Evolutionary conservation across 2,888 invertebrate genomes (phyloP).

Genomic region (Chamaedrilus cognettii): DNA sequence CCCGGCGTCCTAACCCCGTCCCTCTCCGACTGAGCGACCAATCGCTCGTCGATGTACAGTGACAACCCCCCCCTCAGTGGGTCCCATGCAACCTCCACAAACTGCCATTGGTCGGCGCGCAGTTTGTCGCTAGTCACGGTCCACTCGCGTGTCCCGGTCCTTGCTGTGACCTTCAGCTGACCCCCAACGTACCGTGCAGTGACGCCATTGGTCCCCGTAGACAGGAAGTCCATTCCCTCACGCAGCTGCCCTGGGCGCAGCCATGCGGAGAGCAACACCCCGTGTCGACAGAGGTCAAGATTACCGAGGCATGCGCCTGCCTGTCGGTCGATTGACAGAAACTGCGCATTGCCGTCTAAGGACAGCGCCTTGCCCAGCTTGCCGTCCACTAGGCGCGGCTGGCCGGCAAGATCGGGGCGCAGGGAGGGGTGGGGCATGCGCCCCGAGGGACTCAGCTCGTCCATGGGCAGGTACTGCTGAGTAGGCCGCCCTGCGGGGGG

Average conservation of each 20-base stretch:
- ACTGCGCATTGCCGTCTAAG: slow-evolving; percentile 47
- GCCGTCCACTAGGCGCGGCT: slow-evolving; percentile 44
- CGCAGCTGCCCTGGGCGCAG: slow-evolving; percentile 30
- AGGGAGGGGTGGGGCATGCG: slow-evolving; percentile 37
- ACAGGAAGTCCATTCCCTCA: slow-evolving; percentile 46
- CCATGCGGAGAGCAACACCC: slow-evolving; percentile 34
- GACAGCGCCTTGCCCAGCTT: slow-evolving; percentile 46
- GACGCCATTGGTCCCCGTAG: slow-evolving; percentile 52
- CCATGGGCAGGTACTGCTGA: slow-evolving; percentile 45
- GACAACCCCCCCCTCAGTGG: slow-evolving; percentile 42
- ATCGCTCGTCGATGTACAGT: slow-evolving; percentile 45
- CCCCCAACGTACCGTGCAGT: slow-evolving; percentile 43
- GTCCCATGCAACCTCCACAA: slow-evolving; percentile 54
- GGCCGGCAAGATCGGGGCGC: slow-evolving; percentile 38
- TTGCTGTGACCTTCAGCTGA: slow-evolving; percentile 20
- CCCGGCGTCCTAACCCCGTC: not conserved
- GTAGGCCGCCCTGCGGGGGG: slow-evolving; percentile 46
- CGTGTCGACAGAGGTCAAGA: slow-evolving; percentile 41
- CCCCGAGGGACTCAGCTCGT: slow-evolving; percentile 39
- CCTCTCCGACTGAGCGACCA: slow-evolving; percentile 35
- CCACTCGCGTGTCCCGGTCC: slow-evolving; percentile 32
- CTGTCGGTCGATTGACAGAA: slow-evolving; percentile 45
- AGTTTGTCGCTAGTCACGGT: slow-evolving; percentile 18
- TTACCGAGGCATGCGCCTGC: slow-evolving; percentile 48
- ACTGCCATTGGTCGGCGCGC: slow-evolving; percentile 48